phyloP scores from a whole-genome alignment of 2,113 vertebrate species.

The Brevimyrus niger region DNA sequence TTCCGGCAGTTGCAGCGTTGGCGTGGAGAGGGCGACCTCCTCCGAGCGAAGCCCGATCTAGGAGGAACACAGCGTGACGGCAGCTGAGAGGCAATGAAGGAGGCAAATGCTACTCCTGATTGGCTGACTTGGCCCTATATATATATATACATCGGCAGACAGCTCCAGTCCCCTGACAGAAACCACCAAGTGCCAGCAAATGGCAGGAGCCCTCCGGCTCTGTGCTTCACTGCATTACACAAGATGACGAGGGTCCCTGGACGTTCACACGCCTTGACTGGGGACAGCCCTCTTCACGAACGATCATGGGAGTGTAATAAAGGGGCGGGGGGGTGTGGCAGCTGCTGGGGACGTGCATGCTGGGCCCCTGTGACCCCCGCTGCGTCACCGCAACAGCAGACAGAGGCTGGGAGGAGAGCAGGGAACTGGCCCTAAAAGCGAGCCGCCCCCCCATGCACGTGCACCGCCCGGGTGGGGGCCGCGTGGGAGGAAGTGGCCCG shows the following conservation, averaged over 20 bases:
- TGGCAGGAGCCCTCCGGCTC: neutral
- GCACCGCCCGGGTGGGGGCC: conserved; percentile 33
- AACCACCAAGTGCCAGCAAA: neutral
- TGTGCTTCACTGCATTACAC: neutral
- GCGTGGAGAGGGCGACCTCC: neutral
- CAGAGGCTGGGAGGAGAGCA: conserved; percentile 48
- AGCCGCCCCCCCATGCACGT: conserved; percentile 41
- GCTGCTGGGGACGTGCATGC: neutral
- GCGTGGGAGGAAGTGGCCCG: conserved; percentile 28
- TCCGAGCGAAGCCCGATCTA: neutral
- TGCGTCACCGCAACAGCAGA: conserved; percentile 20
- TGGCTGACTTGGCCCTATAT: neutral
- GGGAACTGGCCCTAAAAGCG: conserved; percentile 41
- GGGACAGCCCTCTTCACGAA: neutral
- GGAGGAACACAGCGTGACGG: neutral
- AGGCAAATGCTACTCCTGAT: neutral
- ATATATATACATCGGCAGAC: neutral
- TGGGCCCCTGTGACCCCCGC: conserved; percentile 19
- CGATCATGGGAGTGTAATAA: neutral
- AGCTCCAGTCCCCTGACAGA: neutral
- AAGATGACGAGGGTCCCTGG: neutral
- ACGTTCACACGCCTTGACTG: neutral
- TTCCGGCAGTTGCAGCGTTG: neutral
- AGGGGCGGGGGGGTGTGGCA: neutral
- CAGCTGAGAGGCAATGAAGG: neutral